phyloP scores from a whole-genome alignment of 2,113 vertebrate genomes.

The Dermatemys mawii region DNA sequence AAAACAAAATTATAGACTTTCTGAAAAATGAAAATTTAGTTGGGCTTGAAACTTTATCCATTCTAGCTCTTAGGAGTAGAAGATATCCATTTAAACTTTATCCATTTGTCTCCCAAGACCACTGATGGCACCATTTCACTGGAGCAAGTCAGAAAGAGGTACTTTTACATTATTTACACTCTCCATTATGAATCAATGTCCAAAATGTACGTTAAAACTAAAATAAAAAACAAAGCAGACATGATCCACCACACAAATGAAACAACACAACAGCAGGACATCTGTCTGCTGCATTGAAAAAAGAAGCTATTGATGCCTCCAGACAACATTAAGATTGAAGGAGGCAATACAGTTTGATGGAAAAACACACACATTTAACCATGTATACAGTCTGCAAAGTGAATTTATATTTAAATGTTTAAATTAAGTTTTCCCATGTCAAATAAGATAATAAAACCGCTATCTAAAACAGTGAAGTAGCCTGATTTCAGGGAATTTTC shows the following conservation, averaged over 20 bases:
- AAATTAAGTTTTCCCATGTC: constrained; percentile 15
- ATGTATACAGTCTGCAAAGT: background rate
- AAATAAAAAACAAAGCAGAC: constrained; percentile 48
- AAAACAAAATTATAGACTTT: background rate
- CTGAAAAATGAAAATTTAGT: background rate
- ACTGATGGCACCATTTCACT: background rate
- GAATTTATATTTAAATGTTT: constrained; percentile 48
- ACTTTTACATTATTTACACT: constrained; percentile 51
- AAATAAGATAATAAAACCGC: constrained; percentile 44
- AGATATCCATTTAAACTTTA: background rate
- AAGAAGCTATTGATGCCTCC: constrained; percentile 15
- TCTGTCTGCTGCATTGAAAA: constrained; percentile 39
- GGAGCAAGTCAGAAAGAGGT: constrained; percentile 25
- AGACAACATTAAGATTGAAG: constrained; percentile 51
- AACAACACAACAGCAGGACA: constrained; percentile 54
- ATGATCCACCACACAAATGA: constrained; percentile 49
- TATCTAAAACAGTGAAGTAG: background rate
- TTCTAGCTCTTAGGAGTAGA: background rate
- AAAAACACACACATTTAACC: constrained; percentile 31
- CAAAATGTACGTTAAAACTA: constrained; percentile 7
- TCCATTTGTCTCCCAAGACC: background rate
- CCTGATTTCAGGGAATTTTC: background rate
- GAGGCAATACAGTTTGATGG: constrained; percentile 27
- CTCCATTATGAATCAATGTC: constrained; percentile 16
- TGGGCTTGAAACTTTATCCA: background rate